Percentiles rank a stretch among this genome's conserved stretches.
phyloP scores from a whole-genome alignment of 30 jellyfish, hydroid and myxozoan genomes.

The Catostylus mosaicus region DNA sequence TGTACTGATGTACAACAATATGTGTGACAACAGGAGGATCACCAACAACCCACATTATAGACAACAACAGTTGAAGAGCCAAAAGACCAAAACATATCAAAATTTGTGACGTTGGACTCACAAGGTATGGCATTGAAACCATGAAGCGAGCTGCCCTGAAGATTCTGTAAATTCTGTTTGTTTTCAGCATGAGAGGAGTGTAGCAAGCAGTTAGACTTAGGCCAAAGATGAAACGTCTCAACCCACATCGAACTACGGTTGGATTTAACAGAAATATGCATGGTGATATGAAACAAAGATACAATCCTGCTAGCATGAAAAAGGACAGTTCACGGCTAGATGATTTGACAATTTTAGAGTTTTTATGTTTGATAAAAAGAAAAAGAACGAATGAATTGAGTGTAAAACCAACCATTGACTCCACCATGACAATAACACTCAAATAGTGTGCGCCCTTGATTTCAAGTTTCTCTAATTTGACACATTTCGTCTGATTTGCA shows the following conservation, averaged over 20 bases:
- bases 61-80: conserved; percentile 70
- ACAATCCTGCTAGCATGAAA: conserved; percentile 54
- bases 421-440: conserved; percentile 26
- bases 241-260: conserved; percentile 42
- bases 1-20: conserved; percentile 47
- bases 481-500: conserved; percentile 7
- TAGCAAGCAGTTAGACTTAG: conserved; percentile 76
- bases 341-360: conserved; percentile 52
- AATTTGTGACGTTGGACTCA: conserved; percentile 76
- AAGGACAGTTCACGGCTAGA: conserved; percentile 67
- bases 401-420: conserved; percentile 35
- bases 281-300: conserved; percentile 60
- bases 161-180: conserved; percentile 80
- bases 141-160: conserved; percentile 67
- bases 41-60: conserved; percentile 78
- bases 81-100: conserved; percentile 69
- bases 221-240: conserved; percentile 75
- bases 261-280: conserved; percentile 50
- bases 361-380: conserved; percentile 28
- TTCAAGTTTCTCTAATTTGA: conserved; percentile 15
- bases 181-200: conserved; percentile 79
- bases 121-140: conserved; percentile 57
- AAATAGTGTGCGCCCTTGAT: neutral
- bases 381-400: conserved; percentile 21
- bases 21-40: conserved; percentile 68